Evolutionary conservation across 2,113 vertebrate species (phyloP).

Genomic region (Amphilophus citrinellus): DNA sequence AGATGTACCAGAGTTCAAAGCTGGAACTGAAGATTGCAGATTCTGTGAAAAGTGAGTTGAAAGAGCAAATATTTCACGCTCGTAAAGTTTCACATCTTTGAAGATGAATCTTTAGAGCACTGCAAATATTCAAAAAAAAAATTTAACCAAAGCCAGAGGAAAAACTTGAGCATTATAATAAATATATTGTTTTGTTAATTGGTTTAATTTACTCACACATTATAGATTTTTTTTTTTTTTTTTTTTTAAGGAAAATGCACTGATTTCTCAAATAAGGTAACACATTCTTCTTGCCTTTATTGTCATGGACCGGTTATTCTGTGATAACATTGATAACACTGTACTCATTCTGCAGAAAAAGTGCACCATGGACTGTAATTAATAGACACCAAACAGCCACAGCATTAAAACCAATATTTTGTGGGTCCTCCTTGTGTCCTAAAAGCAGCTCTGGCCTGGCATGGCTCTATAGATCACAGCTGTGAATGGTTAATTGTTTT

Average conservation of each 20-base stretch:
- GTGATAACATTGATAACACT: too few species aligned
- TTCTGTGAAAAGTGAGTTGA: not conserved
- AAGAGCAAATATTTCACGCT: not conserved
- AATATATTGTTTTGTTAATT: not conserved
- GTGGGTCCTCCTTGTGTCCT: not conserved
- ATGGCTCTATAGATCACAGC: too few species aligned
- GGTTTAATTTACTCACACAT: not conserved
- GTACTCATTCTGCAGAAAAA: too few species aligned
- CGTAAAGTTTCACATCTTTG: not conserved
- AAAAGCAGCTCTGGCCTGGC: too few species aligned
- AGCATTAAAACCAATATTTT: not conserved
- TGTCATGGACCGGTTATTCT: too few species aligned
- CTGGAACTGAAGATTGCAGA: not conserved
- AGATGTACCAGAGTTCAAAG: slow-evolving; percentile 1
- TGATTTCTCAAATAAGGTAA: too few species aligned
- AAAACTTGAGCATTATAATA: not conserved
- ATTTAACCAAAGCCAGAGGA: not conserved
- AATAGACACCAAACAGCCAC: too few species aligned
- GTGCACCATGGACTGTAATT: too few species aligned
- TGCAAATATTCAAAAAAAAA: not conserved
- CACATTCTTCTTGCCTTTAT: too few species aligned
- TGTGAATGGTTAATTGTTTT: too few species aligned
- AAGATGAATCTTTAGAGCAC: not conserved
- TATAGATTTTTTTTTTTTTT: too few species aligned
- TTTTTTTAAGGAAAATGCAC: not conserved